Percentiles rank a stretch among this genome's conserved stretches.
Evolutionary conservation across 2,888 invertebrate species (phyloP).

Genomic region (Morpho achilles): DNA sequence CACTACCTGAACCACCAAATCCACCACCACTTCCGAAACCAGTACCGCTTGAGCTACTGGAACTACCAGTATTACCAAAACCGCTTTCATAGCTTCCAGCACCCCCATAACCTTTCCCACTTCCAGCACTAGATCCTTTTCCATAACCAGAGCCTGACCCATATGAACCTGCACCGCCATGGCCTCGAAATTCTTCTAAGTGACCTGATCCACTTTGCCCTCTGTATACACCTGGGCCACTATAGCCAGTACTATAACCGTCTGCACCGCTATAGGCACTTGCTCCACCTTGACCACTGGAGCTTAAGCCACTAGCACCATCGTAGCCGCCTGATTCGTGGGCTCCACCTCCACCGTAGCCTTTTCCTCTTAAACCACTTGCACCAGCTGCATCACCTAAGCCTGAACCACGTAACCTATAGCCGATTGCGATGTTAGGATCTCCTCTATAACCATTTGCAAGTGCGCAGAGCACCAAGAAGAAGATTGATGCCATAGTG

Average conservation of each 20-base stretch:
- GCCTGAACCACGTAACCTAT: neutral
- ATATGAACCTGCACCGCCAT: neutral
- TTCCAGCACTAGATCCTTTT: neutral
- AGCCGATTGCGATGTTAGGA: neutral
- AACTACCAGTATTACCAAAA: neutral
- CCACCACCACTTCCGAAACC: neutral
- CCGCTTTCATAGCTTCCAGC: neutral
- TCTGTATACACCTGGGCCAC: slow-evolving; percentile 3
- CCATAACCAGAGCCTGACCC: neutral
- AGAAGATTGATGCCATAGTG: slow-evolving; percentile 16
- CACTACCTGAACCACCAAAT: neutral
- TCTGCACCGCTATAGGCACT: neutral
- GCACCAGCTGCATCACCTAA: neutral
- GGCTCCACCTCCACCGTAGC: neutral
- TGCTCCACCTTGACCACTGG: neutral
- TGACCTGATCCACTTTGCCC: neutral
- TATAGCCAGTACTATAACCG: neutral
- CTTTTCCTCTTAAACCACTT: neutral
- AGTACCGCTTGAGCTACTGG: neutral
- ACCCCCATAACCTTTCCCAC: neutral
- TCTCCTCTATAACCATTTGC: slow-evolving; percentile 9
- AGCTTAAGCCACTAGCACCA: neutral
- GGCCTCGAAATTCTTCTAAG: neutral
- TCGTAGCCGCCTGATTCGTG: neutral
- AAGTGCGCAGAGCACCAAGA: slow-evolving; percentile 9